These are phyloP conservation scores for Ammodytes dubius DNA, from an alignment of 2,113 vertebrate genomes.

Conservation along the genomic window DNA sequence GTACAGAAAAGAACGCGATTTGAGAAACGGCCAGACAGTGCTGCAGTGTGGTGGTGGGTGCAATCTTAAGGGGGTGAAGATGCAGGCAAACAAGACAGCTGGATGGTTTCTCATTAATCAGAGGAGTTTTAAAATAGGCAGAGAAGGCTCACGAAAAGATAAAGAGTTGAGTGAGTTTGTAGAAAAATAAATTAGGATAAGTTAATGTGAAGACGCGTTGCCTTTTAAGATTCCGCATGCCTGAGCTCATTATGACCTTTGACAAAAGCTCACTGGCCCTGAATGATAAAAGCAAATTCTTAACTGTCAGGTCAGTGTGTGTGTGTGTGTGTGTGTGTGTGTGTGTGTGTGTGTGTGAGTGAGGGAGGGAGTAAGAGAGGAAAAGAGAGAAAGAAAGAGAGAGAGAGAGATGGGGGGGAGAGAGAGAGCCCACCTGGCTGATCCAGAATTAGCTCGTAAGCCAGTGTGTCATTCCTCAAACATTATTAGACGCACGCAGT, in stretches of 20 bases:
- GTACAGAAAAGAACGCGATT: neutral
- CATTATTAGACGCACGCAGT: slow-evolving; percentile 37
- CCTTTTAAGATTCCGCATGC: slow-evolving; percentile 51
- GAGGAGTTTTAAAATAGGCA: slow-evolving; percentile 42
- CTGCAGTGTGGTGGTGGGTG: neutral
- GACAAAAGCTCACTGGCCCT: slow-evolving; percentile 67
- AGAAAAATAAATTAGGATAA: slow-evolving; percentile 2
- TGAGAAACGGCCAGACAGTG: neutral
- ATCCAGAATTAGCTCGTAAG: slow-evolving; percentile 70
- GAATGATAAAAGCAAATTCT: slow-evolving; percentile 76
- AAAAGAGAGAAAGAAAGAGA: neutral
- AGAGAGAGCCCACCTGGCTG: slow-evolving; percentile 57
- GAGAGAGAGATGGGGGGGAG: neutral
- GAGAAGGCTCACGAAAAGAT: slow-evolving; percentile 55
- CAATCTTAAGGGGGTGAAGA: neutral
- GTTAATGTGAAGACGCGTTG: slow-evolving; percentile 37
- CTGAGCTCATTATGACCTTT: slow-evolving; percentile 69
- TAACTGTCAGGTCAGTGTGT: slow-evolving; percentile 61
- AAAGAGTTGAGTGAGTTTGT: slow-evolving; percentile 18
- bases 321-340: slow-evolving; percentile 15
- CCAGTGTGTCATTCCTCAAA: slow-evolving; percentile 45
- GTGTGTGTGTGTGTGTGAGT: slow-evolving; percentile 29
- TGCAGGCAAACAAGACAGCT: slow-evolving; percentile 27
- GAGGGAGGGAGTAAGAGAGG: neutral
- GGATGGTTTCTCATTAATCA: slow-evolving; percentile 51